These are phyloP conservation scores for Oreochromis aureus DNA, from an alignment of 2,113 vertebrate species.

Conservation along the genomic window DNA sequence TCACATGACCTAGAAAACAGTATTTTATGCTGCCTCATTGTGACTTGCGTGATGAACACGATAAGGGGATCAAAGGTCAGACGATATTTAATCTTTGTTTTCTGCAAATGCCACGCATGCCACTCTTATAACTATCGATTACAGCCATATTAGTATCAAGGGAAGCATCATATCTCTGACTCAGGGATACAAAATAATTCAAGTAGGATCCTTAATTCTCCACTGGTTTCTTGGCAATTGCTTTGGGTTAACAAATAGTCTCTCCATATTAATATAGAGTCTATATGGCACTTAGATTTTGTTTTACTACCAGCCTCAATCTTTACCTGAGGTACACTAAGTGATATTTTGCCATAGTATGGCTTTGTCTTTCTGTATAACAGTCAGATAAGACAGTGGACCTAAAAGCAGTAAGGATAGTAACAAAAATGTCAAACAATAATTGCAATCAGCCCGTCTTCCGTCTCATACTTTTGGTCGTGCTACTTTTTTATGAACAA, in stretches of 20 bases:
- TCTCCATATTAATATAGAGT: neutral
- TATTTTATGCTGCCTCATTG: neutral
- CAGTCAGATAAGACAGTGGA: neutral
- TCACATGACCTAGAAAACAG: neutral
- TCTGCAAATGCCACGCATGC: conserved; percentile 13
- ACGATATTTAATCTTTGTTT: neutral
- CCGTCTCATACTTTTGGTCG: neutral
- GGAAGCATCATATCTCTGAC: neutral
- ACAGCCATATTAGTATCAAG: neutral
- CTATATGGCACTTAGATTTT: neutral
- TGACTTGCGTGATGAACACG: neutral
- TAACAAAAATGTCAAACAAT: neutral
- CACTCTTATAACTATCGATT: rapidly evolving
- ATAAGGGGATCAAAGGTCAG: conserved; percentile 4
- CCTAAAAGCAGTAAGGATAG: neutral
- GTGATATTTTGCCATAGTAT: neutral
- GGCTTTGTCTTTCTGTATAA: rapidly evolving
- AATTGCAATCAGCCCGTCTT: neutral
- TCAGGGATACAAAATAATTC: neutral
- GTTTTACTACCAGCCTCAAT: neutral
- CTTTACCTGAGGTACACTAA: neutral
- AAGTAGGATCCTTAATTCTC: neutral
- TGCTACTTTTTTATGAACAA: neutral
- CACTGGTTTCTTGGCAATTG: neutral
- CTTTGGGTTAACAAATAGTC: neutral